Percentiles rank a stretch among this genome's conserved stretches.
Evolutionary conservation across 2,113 vertebrate species (phyloP).

Genomic region (Periophthalmus modestus): DNA sequence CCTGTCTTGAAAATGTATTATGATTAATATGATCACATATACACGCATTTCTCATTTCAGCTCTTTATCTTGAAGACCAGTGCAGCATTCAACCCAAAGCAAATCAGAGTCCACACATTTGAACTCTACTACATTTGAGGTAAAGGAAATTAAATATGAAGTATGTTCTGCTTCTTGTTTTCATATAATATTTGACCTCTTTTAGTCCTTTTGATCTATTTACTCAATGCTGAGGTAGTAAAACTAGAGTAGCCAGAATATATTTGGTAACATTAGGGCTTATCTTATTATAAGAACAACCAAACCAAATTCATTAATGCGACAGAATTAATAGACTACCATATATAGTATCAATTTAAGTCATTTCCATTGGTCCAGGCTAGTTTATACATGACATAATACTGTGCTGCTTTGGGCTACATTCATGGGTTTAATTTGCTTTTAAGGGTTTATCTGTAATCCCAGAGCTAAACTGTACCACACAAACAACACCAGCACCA

Average conservation of each 20-base stretch:
- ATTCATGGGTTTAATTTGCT: slow-evolving; percentile 28
- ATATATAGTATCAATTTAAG: not conserved
- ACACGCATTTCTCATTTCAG: not conserved
- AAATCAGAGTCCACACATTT: not conserved
- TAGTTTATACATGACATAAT: slow-evolving; percentile 13
- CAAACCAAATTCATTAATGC: too few species aligned
- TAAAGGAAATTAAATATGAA: not conserved
- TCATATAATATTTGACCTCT: not conserved
- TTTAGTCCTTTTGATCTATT: not conserved
- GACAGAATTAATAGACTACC: too few species aligned
- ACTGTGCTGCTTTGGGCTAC: slow-evolving; percentile 9
- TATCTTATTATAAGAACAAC: too few species aligned
- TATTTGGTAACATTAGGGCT: too few species aligned
- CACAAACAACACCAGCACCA: slow-evolving; percentile 28
- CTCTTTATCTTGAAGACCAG: not conserved
- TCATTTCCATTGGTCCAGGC: not conserved
- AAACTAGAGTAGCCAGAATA: not conserved
- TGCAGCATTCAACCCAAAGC: not conserved
- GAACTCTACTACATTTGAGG: not conserved
- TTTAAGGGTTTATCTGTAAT: slow-evolving; percentile 35
- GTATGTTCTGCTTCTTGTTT: slow-evolving; percentile 1
- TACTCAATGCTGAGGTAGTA: not conserved
- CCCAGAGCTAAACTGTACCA: slow-evolving; percentile 25
- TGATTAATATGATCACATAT: not conserved
- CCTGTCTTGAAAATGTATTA: not conserved